Evolutionary conservation across 2,113 vertebrate genomes (phyloP), one percentile per base, ranked within the genome.

Genomic region (Sardina pilchardus): DNA sequence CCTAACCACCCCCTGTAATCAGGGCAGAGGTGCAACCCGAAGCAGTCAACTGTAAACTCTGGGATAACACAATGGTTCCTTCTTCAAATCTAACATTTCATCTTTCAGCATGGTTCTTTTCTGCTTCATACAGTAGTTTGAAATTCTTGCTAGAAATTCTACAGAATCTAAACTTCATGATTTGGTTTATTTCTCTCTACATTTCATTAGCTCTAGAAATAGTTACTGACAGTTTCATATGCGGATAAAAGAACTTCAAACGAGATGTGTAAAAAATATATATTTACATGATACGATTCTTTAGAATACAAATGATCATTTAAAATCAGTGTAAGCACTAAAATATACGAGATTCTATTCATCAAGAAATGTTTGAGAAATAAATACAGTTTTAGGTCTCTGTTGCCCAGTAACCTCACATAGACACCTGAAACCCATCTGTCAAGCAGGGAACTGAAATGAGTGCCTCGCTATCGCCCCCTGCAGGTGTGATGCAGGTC

Each of bases 221-320:
- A 78, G 17, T 59, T 59, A 59, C 71, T 78, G 30, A 78, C 71
- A 78, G 71, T 78, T 78, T 36, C 71, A 78, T 78, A 78, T 78
- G 71, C 30, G 30, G 71, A 78, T 78, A 78, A 78, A 78, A 78
- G 10, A 78, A 30, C 63, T 71, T 71, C 26, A 71, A 71, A 71
- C 71, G 19, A 63, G 34, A 45, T 44, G 84, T 42, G 85, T 30
- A 78, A 56, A 87, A 89, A 26, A 90, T 83, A 80, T 48, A 80
- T 86, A 83, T 86, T 80, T 86, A 81, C 86, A 86, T 81, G 63
- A 56, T n/a, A 19, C 45, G 82, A 56, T 84, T 42, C 67, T 47
- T 86, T 56, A 39, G 34, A 83, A 83, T 59, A 50, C 48, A 53
- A 44, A 47, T 42, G 34, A 78, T 78, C 71, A 39, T 78, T 78